These are phyloP conservation scores for Petaurus breviceps DNA, from an alignment of 2,113 vertebrate species.

Conservation along the genomic window DNA sequence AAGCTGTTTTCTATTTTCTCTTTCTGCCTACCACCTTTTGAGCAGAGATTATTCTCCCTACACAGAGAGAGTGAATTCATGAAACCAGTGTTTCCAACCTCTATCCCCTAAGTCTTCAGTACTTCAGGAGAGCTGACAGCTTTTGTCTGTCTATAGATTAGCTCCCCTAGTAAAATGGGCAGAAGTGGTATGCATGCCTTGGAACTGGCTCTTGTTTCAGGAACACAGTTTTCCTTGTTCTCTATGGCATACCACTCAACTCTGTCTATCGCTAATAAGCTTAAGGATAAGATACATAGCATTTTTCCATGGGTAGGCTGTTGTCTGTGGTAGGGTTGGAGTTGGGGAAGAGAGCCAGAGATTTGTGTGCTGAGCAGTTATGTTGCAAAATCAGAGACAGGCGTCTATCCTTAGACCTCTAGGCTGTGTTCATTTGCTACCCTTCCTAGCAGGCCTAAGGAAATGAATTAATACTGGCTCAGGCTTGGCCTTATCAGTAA, in stretches of 20 bases:
- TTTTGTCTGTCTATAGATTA: background rate
- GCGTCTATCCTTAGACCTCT: background rate
- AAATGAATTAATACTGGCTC: constrained; percentile 38
- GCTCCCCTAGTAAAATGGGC: background rate
- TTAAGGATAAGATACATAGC: background rate
- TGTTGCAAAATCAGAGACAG: constrained; percentile 6
- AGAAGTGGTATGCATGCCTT: background rate
- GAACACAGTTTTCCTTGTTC: background rate
- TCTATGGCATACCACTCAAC: background rate
- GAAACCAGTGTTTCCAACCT: background rate
- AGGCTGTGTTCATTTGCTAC: background rate
- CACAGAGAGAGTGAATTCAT: background rate
- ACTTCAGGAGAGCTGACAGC: background rate
- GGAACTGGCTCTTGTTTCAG: background rate
- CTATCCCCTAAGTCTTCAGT: too few relatives aligned
- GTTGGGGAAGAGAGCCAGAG: background rate
- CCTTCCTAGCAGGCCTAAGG: background rate
- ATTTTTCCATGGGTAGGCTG: background rate
- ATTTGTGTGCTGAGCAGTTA: background rate
- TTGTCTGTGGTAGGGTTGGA: background rate
- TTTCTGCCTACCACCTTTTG: background rate
- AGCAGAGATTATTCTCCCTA: background rate
- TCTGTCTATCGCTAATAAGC: too few relatives aligned
- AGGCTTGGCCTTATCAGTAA: background rate
- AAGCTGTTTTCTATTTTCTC: background rate